Base-by-base conservation (phyloP, 2,797 vertebrate species). In the Aldrovandia affinis region DNA sequence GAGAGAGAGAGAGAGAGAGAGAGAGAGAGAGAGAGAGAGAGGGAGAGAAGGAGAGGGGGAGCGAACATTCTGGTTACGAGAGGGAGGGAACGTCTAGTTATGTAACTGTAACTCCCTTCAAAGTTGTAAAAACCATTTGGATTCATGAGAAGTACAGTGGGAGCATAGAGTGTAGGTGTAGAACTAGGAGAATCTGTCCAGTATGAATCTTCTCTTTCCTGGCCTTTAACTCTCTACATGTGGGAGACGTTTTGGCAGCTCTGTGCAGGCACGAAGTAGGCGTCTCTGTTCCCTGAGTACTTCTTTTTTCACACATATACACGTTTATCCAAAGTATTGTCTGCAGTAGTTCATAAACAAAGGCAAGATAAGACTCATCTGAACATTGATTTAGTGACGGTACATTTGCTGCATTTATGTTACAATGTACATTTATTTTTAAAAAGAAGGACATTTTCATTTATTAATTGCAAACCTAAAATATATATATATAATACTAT, bases 141-240 rank as follows among this genome's bases (percentile, higher is more conserved):
- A 84, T 79, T 84, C 44, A 80, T 84, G 83, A 84, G 47, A 54
- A 30, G 83, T 80, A 42, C 52, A 84, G 55, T 83, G 42, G 50
- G 78, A 28, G 78, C 30, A 22, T 54, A 36, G 54, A 68, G 75
- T 84, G 83, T 84, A 80, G 83, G 83, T 79, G 83, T 80, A 77
- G 50, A 65, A 79, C 20, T 57, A 80, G 10, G 55, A 84, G 59
- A 84, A 84, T 57, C 42, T 78, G 59, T 59, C 59, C 83, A 84
- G 61, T 59, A 80, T 65, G 47, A 39, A 28, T 79, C 78, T 83
- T 65, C 70, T 65, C 57, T 79, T 65, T 63, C 83, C 80, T 84
- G 83, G 83, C 83, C 83, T 84, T 84, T 79, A 84, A 84, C 83
- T 84, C 83, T 80, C 80, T 79, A 79, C 57, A 77, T 44, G 75